Percentiles rank a stretch among this genome's conserved stretches.
Evolutionary conservation across 2,888 invertebrate genomes (phyloP).

Genomic region (Vanessa cardui): DNA sequence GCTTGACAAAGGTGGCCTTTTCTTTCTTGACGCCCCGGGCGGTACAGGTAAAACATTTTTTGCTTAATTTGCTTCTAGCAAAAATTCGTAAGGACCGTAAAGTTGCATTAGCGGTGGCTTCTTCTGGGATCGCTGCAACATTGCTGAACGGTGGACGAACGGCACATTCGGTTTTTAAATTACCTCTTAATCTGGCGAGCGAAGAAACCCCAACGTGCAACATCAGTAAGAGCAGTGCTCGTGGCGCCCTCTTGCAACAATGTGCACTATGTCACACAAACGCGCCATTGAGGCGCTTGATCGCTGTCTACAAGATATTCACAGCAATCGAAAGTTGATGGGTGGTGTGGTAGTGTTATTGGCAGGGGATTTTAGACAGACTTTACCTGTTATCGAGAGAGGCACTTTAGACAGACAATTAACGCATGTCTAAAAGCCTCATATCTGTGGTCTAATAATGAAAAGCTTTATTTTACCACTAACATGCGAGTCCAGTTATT

Average conservation of each 20-base stretch:
- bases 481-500: slow-evolving; percentile 46
- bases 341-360: slow-evolving; percentile 39
- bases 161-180: slow-evolving; percentile 34
- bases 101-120: slow-evolving; percentile 51
- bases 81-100: slow-evolving; percentile 44
- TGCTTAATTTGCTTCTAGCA: slow-evolving; percentile 45
- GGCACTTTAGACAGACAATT: slow-evolving; percentile 45
- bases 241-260: slow-evolving; percentile 23
- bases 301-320: too few species aligned
- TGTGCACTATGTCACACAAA: slow-evolving; percentile 42
- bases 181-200: slow-evolving; percentile 34
- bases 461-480: slow-evolving; percentile 43
- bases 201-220: slow-evolving; percentile 43
- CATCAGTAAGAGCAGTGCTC: slow-evolving; percentile 40
- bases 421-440: slow-evolving; percentile 45
- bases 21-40: slow-evolving; percentile 42
- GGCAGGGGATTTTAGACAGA: slow-evolving; percentile 43
- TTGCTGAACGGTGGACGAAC: slow-evolving; percentile 44
- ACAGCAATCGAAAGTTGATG: slow-evolving; percentile 34
- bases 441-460: slow-evolving; percentile 38
- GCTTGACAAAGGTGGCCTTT: slow-evolving; percentile 42
- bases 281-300: slow-evolving; percentile 36
- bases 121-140: slow-evolving; percentile 48
- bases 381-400: slow-evolving; percentile 41
- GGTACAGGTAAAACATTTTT: slow-evolving; percentile 58